Base-by-base conservation (phyloP, 1,140 invertebrate genomes). In the Drosophila bipectinata region DNA sequence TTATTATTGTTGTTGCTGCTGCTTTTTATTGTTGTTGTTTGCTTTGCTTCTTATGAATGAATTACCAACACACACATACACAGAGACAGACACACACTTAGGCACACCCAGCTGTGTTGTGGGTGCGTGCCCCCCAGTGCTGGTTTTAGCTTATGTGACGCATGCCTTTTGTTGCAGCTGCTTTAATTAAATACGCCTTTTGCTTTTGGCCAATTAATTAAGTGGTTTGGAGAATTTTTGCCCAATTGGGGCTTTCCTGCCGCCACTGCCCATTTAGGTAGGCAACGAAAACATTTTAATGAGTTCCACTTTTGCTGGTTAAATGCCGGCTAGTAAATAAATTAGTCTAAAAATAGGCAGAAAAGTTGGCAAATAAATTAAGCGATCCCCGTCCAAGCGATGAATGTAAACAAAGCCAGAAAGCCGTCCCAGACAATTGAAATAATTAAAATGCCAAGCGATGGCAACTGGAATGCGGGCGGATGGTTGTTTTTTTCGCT, bases 361-460 rank as follows among this genome's bases (percentile, higher is more conserved):
- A 82, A 62, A 72, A 51, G 56, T 56, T 64, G 71, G 74, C 64
- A 76, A 82, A 88, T 78, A 82, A 87, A 82, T 78, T 75, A 87
- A 74, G 72, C 53, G 61, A 51, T 56, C 18, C 18, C 18, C 18
- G 18, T 18, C 18, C 1, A 18, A 18, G 18, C 53, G 61, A 51
- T 56, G 63, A 47, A 59, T 72, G 63, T 79, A 87, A 87, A 87
- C 78, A 87, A 87, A 73, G 69, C 47, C 71, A 54, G 10, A 32
- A 37, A 37, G 34, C 34, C 10, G 14, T 44, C 41, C 66, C 69
- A 87, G 66, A 69, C 83, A 87, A 88, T 87, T 89, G 75, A 67
- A 79, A 72, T 87, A 88, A 87, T 87, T 87, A 88, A 87, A 87
- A 82, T 87, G 82, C 82, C 79, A 77, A 78, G 58, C 77, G 72